A percentile compares a stretch with the other conserved stretches of the same genome.
Conservation (phyloP, 2,888 invertebrate species). For the Orchesellides sinensis region DNA sequence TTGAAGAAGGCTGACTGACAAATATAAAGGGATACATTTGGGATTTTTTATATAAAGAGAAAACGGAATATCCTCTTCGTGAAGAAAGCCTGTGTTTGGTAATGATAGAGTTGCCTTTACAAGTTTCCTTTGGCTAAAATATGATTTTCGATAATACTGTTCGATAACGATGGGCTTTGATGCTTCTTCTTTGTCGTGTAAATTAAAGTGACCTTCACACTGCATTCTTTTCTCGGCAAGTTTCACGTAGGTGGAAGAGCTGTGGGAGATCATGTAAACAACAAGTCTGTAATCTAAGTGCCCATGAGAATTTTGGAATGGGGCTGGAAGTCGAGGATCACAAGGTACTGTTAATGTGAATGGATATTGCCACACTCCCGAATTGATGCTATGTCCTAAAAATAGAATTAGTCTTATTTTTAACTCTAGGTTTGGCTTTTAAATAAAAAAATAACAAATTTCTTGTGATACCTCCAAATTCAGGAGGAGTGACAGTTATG, state of each 20-base stretch:
- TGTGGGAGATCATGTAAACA: conserved; percentile 56
- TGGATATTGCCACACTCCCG: conserved; percentile 62
- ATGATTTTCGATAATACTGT: conserved; percentile 59
- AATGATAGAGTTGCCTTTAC: conserved; percentile 48
- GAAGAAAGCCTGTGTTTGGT: conserved; percentile 43
- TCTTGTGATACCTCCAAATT: conserved; percentile 47
- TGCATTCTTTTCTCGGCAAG: conserved; percentile 51
- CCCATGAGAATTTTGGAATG: conserved; percentile 57
- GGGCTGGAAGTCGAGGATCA: conserved; percentile 57
- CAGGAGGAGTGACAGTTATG: conserved; percentile 54
- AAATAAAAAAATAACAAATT: neutral
- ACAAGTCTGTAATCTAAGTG: conserved; percentile 53
- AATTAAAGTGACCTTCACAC: conserved; percentile 61
- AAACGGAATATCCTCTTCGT: conserved; percentile 46
- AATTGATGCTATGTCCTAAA: conserved; percentile 55
- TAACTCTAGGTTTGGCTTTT: neutral
- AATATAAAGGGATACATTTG: conserved; percentile 48
- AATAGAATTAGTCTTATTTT: too few species aligned
- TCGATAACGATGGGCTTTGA: conserved; percentile 48
- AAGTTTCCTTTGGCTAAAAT: conserved; percentile 57
- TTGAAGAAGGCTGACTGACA: conserved; percentile 34
- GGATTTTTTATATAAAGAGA: conserved; percentile 51
- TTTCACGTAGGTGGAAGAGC: conserved; percentile 51
- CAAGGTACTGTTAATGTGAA: conserved; percentile 55
- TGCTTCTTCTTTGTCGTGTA: conserved; percentile 47